Conservation (phyloP, 2,113 vertebrate genomes). For the Spea multiplicata region DNA sequence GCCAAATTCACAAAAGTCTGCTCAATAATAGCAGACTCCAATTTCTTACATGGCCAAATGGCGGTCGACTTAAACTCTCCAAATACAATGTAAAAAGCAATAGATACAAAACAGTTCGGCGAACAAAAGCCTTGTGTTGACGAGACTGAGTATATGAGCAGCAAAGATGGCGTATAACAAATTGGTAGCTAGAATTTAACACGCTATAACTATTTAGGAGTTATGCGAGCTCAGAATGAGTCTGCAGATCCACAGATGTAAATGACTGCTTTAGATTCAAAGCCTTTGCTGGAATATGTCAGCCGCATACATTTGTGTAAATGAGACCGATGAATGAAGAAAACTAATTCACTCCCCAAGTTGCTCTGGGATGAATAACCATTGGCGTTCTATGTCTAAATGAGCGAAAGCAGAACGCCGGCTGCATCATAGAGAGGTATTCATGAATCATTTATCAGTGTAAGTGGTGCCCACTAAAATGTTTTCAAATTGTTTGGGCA, state of each 20-base stretch:
- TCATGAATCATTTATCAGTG: conserved; percentile 57
- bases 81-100: no score
- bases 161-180: neutral
- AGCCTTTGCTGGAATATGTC: neutral
- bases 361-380: conserved; percentile 63
- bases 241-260: conserved; percentile 22
- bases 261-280: conserved; percentile 7
- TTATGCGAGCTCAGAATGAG: neutral
- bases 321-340: conserved; percentile 58
- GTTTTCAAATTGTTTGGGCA: conserved; percentile 58
- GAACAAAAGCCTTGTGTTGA: neutral
- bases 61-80: no score
- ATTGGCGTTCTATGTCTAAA: conserved; percentile 58
- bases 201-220: neutral
- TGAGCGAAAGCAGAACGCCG: conserved; percentile 50
- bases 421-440: conserved; percentile 59
- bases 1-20: no score
- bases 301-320: conserved; percentile 47
- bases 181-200: neutral
- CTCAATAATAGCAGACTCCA: no score
- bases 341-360: conserved; percentile 62
- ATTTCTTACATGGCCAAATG: no score
- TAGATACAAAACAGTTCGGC: no score
- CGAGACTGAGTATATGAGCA: neutral
- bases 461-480: conserved; percentile 56